Evolutionary conservation across 2,797 vertebrate genomes (phyloP).

Genomic region (Florisuga fusca): DNA sequence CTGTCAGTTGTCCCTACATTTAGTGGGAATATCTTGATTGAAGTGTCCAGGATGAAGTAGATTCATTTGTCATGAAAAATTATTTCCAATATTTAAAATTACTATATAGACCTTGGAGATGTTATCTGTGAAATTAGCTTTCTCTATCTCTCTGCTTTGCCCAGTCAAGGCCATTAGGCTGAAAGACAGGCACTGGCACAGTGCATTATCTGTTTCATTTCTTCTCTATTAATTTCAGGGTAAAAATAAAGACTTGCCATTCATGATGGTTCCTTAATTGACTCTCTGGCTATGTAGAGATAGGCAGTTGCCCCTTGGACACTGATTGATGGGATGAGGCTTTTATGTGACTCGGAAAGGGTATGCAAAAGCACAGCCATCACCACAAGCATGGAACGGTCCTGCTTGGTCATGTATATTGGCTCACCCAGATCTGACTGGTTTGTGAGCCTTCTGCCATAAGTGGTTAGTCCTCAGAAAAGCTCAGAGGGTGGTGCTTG

Average conservation of each 20-base stretch:
- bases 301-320: slow-evolving; percentile 7
- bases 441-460: neutral
- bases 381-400: neutral
- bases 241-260: slow-evolving; percentile 35
- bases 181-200: slow-evolving; percentile 24
- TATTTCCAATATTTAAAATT: slow-evolving; percentile 36
- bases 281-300: slow-evolving; percentile 20
- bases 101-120: slow-evolving; percentile 32
- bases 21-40: slow-evolving; percentile 8
- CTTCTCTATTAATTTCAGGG: slow-evolving; percentile 14
- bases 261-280: slow-evolving; percentile 48
- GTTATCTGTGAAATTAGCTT: slow-evolving; percentile 56
- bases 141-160: slow-evolving; percentile 44
- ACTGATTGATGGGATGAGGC: slow-evolving; percentile 16
- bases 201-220: slow-evolving; percentile 41
- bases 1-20: neutral
- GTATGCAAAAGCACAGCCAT: neutral
- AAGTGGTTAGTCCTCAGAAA: neutral
- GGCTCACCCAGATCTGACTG: neutral
- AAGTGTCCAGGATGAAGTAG: neutral
- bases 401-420: neutral
- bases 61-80: slow-evolving; percentile 23
- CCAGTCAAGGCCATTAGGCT: neutral
- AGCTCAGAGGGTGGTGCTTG: neutral
- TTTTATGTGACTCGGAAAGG: slow-evolving; percentile 4